Base-by-base conservation (phyloP, 2,797 vertebrate species). In the Mus minutoides region DNA sequence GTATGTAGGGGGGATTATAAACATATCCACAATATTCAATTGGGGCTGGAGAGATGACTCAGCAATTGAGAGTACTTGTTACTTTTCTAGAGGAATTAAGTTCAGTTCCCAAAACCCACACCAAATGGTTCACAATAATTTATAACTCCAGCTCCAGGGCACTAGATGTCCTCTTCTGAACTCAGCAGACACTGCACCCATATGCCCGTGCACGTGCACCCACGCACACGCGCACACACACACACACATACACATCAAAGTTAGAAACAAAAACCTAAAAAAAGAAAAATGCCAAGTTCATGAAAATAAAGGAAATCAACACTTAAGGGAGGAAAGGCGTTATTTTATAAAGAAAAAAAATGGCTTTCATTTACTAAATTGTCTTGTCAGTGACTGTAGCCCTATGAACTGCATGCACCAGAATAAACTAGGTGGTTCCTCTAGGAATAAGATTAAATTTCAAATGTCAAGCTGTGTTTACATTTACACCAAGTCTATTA, bases 401-500 rank as follows among this genome's bases (percentile, higher is more conserved):
- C 29, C 60, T 71, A 31, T 31, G 0, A 10, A 26, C 9, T 49
- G 0, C 6, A 56, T 37, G 1, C 3, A 31, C 8, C 9, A 46
- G 12, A 8, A 6, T 29, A 62, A 93, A 49, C 2, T 49, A 83
- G 31, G 17, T 3, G 49, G n/a, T 85, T 6, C 2, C 11, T 86
- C 62, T 40, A 69, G 24, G 24, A 71, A 79, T 43, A 19, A 43
- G 71, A 92, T 88, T 3, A 85, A 69, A 84, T 49, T 46, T 82
- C 11, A 80, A 54, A 88, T 3, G 94, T 88, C 56, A 87, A 75
- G 40, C 84, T 73, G 29, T 78, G 60, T 54, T 96, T 90, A 10
- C 2, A 52, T 84, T 87, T 85, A 6, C 31, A 82, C 7, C 76
- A 76, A 58, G 8, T 67, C 52, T 17, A 31, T 56, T 78, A n/a